Conservation (phyloP, 2,888 invertebrate genomes). For the Harmothoe impar region DNA sequence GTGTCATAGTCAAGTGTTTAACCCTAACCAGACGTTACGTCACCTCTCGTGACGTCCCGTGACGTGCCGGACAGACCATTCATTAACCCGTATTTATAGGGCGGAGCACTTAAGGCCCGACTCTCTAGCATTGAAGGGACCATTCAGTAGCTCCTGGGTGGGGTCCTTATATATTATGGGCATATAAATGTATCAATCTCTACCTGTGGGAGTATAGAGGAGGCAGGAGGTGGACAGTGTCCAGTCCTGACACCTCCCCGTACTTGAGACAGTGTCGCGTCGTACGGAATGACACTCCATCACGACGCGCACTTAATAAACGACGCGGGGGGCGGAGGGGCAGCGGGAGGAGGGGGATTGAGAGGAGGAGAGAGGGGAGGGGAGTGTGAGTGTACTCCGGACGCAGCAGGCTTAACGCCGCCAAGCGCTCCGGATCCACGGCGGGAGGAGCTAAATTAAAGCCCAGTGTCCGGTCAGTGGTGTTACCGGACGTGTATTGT, state of each 20-base stretch:
- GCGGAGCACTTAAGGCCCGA: neutral
- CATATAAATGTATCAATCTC: neutral
- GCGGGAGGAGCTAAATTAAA: slow-evolving; percentile 28
- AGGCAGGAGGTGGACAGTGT: neutral
- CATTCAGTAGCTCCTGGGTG: neutral
- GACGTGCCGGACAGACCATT: slow-evolving; percentile 17
- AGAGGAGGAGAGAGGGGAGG: neutral
- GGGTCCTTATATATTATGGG: slow-evolving; percentile 1
- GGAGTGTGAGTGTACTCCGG: neutral
- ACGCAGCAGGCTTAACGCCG: neutral
- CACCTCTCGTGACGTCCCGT: slow-evolving; percentile 16
- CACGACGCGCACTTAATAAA: slow-evolving; percentile 45
- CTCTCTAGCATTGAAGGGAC: neutral
- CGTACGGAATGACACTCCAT: slow-evolving; percentile 37
- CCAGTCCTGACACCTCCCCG: slow-evolving; percentile 1
- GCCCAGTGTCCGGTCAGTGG: slow-evolving; percentile 8
- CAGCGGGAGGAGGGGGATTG: neutral
- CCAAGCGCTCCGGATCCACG: slow-evolving; percentile 5
- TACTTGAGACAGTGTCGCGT: slow-evolving; percentile 22
- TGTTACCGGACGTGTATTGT: neutral
- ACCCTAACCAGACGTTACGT: neutral
- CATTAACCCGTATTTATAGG: neutral
- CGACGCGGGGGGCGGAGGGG: slow-evolving; percentile 19
- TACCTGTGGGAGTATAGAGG: neutral
- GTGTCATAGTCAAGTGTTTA: slow-evolving; percentile 50